phyloP scores from a whole-genome alignment of 2,888 invertebrate genomes.

The Lepidocyrtoides sp. region DNA sequence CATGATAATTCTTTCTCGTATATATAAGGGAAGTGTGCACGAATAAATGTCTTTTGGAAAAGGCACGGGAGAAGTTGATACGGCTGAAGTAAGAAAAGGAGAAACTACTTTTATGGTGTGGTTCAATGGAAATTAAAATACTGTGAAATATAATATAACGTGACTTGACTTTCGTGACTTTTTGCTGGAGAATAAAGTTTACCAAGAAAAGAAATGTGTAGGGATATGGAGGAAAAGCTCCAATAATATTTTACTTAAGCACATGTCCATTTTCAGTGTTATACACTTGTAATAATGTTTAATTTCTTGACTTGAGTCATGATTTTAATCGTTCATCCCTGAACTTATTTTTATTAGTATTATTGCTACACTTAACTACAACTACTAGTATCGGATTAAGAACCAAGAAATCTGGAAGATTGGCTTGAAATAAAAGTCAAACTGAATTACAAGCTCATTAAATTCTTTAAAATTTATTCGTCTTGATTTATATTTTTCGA shows the following conservation, averaged over 20 bases:
- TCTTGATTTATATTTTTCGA: no score
- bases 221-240: no score
- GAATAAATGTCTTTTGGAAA: conserved; percentile 12
- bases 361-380: neutral
- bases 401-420: no score
- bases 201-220: neutral
- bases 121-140: conserved; percentile 46
- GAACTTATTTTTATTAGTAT: neutral
- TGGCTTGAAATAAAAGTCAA: no score
- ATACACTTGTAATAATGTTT: neutral
- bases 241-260: neutral
- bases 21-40: neutral
- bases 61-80: neutral
- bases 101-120: no score
- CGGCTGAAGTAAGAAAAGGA: no score
- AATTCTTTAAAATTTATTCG: no score
- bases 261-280: neutral
- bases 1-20: conserved; percentile 11
- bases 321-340: neutral
- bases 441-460: no score
- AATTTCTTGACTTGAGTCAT: no score
- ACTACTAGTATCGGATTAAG: no score
- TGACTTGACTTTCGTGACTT: conserved; percentile 17
- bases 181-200: neutral
- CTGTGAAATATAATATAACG: conserved; percentile 25